Conservation (phyloP, 2,888 invertebrate species). For the Tetragnatha montana region DNA sequence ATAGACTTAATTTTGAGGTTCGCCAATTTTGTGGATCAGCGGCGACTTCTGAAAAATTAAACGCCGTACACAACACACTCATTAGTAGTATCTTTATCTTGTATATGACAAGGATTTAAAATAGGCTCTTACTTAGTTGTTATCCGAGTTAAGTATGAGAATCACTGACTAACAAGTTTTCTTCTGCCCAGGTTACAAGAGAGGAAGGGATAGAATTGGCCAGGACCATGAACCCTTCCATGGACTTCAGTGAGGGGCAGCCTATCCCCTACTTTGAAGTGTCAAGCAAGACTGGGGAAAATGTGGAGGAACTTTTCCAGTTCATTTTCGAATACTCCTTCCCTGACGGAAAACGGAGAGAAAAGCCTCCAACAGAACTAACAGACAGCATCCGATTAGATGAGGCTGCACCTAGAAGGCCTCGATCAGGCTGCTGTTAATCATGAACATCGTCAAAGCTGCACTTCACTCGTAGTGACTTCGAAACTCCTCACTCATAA, state of each 20-base stretch:
- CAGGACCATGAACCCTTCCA: slow-evolving; percentile 22
- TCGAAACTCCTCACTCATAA: too few relatives aligned
- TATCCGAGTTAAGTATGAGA: too few relatives aligned
- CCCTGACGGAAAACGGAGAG: slow-evolving; percentile 2
- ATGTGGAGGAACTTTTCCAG: slow-evolving; percentile 63
- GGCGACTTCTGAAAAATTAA: too few relatives aligned
- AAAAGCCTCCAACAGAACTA: background rate
- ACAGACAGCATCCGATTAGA: background rate
- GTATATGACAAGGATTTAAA: too few relatives aligned
- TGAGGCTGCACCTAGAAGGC: background rate
- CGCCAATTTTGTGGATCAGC: too few relatives aligned
- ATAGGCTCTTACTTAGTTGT: too few relatives aligned
- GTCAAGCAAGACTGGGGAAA: slow-evolving; percentile 59
- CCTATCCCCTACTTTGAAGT: slow-evolving; percentile 66
- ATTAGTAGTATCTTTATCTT: too few relatives aligned
- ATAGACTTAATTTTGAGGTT: too few relatives aligned
- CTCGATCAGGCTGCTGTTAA: background rate
- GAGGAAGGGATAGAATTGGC: slow-evolving; percentile 59
- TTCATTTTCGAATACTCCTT: slow-evolving; percentile 56
- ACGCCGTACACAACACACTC: too few relatives aligned
- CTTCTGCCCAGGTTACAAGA: slow-evolving; percentile 35
- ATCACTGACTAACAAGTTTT: background rate
- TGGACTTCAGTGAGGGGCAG: background rate
- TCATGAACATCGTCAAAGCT: too few relatives aligned
- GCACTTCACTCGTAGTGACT: too few relatives aligned